Base-by-base conservation (phyloP, 2,113 vertebrate species). In the Vombatus ursinus region DNA sequence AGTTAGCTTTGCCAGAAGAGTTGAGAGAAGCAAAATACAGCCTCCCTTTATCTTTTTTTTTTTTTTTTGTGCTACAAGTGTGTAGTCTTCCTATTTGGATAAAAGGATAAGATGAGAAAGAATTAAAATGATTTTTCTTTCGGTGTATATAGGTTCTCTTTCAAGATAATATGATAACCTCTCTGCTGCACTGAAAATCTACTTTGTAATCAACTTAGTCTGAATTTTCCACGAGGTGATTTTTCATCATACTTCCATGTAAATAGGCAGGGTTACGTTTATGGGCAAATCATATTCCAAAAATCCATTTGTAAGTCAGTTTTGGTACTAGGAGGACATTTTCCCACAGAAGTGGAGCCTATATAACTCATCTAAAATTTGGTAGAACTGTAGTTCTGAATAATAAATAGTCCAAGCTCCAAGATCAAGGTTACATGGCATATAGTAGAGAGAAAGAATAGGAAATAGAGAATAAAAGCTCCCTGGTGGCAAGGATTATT, bases 71-170 rank as follows among this genome's bases (percentile, higher is more conserved):
- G 31, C 16, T 77, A 16, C 31, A 77, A 77, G 37, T n/a, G 16
- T n/a, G 61, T 1, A n/a, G 9, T n/a, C 61, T 19, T 77, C 37
- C 61, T n/a, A 77, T 77, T n/a, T 77, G 5, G 3, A 77, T n/a
- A 5, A n/a, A 77, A 77, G 37, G 61, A 77, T 77, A 94, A 94
- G 51, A 57, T 89, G 95, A 94, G 93, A 95, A 44, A 7, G n/a
- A 47, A 93, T 89, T 48, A 93, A 51, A 37, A 28, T 89, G 37
- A 90, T 4, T 91, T 91, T 92, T 53, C 49, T 89, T 57, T 91
- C 47, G 50, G 25, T 11, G 10, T 31, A 31, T 61, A 61, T 31
- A 61, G 57, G 31, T 61, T 61, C 61, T n/a, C 61, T n/a, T n/a
- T 77, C n/a, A 37, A 77, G 61, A 77, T 19, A n/a, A 77, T n/a